Percentiles rank a stretch among this genome's conserved stretches.
Evolutionary conservation across 2,888 invertebrate species (phyloP).

Genomic region (Agriopis aurantiaria): DNA sequence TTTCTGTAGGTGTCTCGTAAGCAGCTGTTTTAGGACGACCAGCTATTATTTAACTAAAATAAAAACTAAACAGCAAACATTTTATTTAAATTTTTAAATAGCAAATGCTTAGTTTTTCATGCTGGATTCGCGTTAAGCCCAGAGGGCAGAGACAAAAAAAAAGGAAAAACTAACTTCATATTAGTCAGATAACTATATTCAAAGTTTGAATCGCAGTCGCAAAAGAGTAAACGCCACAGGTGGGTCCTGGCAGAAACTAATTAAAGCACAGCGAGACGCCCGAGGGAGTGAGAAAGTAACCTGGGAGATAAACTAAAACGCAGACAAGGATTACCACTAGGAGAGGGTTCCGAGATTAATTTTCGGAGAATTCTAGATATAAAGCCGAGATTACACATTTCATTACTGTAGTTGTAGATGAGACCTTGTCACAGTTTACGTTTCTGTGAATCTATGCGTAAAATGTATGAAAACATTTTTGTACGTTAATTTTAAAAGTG

Average conservation of each 20-base stretch:
- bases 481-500: neutral
- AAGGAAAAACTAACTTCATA: neutral
- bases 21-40: too few relatives aligned
- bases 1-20: too few relatives aligned
- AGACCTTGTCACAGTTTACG: neutral
- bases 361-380: constrained; percentile 23
- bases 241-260: constrained; percentile 23
- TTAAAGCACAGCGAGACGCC: constrained; percentile 19
- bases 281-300: constrained; percentile 18
- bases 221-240: constrained; percentile 27
- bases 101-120: neutral
- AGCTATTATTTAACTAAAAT: too few relatives aligned
- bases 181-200: neutral
- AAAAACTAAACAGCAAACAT: too few relatives aligned
- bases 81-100: too few relatives aligned
- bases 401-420: constrained; percentile 1
- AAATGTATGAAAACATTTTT: neutral
- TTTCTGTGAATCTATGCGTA: neutral
- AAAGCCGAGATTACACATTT: constrained; percentile 21
- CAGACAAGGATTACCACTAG: constrained; percentile 4
- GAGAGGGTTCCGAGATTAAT: constrained; percentile 16
- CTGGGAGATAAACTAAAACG: constrained; percentile 20
- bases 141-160: neutral
- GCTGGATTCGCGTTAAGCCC: neutral
- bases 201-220: constrained; percentile 26